Evolutionary conservation across 2,113 vertebrate genomes (phyloP).

Genomic region (Polypterus bichir): DNA sequence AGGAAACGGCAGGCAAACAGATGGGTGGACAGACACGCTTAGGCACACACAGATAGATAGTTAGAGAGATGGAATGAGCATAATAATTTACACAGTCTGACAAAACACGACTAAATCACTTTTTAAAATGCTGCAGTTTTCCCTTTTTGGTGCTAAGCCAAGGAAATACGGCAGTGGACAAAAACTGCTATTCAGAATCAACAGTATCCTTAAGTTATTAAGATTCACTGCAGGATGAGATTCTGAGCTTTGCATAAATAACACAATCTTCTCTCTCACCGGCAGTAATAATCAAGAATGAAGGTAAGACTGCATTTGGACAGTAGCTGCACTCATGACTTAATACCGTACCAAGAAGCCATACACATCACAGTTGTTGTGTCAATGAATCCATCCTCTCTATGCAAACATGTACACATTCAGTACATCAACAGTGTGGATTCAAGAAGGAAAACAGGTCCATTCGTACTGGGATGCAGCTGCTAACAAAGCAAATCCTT

Average conservation of each 20-base stretch:
- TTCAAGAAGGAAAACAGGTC: no score
- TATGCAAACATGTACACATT: no score
- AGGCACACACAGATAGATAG: slow-evolving; percentile 29
- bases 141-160: slow-evolving; percentile 56
- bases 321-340: no score
- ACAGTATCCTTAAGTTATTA: slow-evolving; percentile 39
- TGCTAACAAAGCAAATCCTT: no score
- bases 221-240: slow-evolving; percentile 35
- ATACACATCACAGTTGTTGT: no score
- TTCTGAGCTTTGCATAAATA: slow-evolving; percentile 24
- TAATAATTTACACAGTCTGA: slow-evolving; percentile 53
- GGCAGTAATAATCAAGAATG: no score
- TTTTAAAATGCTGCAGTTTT: slow-evolving; percentile 57
- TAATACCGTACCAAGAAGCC: no score
- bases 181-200: slow-evolving; percentile 35
- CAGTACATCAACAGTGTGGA: no score
- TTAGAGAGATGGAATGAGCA: slow-evolving; percentile 57
- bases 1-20: slow-evolving; percentile 9
- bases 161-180: slow-evolving; percentile 53
- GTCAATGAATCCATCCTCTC: no score
- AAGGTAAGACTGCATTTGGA: no score
- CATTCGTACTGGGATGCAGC: no score
- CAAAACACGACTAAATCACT: slow-evolving; percentile 55
- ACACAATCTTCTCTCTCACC: slow-evolving; percentile 18
- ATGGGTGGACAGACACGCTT: slow-evolving; percentile 35